These are phyloP conservation scores for Pycnomerus fuliginosus DNA, from an alignment of 2,888 invertebrate genomes.

Conservation along the genomic window DNA sequence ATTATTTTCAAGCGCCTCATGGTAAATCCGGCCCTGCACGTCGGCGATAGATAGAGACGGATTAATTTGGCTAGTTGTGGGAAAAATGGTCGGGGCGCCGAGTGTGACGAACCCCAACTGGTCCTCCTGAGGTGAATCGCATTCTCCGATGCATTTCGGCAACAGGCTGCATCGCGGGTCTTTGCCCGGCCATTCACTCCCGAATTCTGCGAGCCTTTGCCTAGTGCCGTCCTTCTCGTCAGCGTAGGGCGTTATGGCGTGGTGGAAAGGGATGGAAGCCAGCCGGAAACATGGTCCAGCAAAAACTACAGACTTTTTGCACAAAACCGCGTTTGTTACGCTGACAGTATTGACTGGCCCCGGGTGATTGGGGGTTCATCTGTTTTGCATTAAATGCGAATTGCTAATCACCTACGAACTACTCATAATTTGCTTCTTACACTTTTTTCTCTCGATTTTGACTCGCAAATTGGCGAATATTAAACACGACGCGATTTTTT, in stretches of 20 bases:
- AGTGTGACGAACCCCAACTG: conserved; percentile 14
- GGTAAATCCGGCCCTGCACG: too few relatives aligned
- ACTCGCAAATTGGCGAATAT: too few relatives aligned
- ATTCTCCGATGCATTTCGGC: conserved; percentile 23
- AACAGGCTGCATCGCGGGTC: conserved; percentile 42
- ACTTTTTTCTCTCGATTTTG: too few relatives aligned
- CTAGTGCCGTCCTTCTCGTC: conserved; percentile 30
- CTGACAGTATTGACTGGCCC: conserved; percentile 11
- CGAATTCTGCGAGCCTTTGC: conserved; percentile 37
- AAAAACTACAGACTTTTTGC: conserved; percentile 24
- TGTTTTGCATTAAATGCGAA: too few relatives aligned
- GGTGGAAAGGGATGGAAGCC: conserved; percentile 25
- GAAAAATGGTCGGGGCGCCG: conserved; percentile 19
- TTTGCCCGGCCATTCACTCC: conserved; percentile 52
- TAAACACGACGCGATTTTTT: too few relatives aligned
- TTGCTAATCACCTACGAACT: too few relatives aligned
- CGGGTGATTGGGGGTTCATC: too few relatives aligned
- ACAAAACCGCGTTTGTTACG: conserved; percentile 14
- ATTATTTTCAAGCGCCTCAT: too few relatives aligned
- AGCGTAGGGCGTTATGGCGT: conserved; percentile 5
- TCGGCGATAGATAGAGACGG: too few relatives aligned
- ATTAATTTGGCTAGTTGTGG: too few relatives aligned
- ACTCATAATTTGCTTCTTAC: too few relatives aligned
- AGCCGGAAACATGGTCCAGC: conserved; percentile 36
- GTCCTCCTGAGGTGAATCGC: conserved; percentile 5